Base-by-base conservation (phyloP, 2,113 vertebrate genomes). In the Cyrtonyx montezumae region DNA sequence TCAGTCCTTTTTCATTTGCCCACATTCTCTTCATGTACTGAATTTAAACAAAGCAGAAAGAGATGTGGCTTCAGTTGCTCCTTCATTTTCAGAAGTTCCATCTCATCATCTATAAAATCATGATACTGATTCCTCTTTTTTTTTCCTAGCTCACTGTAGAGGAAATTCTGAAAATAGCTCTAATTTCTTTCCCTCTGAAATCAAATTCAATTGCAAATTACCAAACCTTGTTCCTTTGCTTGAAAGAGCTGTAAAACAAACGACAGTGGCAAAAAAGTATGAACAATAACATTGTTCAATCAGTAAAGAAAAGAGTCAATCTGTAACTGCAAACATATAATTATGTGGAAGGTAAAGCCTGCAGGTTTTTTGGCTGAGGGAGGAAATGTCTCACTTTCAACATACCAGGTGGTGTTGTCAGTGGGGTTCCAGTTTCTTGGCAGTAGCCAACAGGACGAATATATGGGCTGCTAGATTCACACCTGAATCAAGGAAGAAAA, bases 381-480 rank as follows among this genome's bases (percentile, higher is more conserved):
- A 87, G 67, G 75, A 83, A 78, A 36, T 53, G 61, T 69, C 46
- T 93, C 53, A 25, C 51, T 90, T 56, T 62, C 80, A 88, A 97
- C 98, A 94, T 97, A 99, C 99, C 98, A 95, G 98, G 98, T 97
- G 99, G 99, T 26, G 98, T 98, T 82, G 98, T 99, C 87, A 99
- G 95, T 28, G 97, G 98, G 65, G 98, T 94, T 93, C 97, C 97
- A 65, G 95, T 96, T 91, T 98, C 99, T 95, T 99, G 98, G 95
- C 98, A 99, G 91, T 97, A 99, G 18, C 99, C 99, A 26, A 99
- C 98, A 56, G 99, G 99, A 95, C 97, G 98, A 81, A 99, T 99
- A 90, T 98, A 99, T 0, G 98, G 98, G 96, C 98, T 99, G 97
- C 98, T 99, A 7, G 98, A 97, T 79, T 99, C 99, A 96, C 99